Base-by-base conservation (phyloP, 2,888 invertebrate species). In the Psylliodes chrysocephalus region DNA sequence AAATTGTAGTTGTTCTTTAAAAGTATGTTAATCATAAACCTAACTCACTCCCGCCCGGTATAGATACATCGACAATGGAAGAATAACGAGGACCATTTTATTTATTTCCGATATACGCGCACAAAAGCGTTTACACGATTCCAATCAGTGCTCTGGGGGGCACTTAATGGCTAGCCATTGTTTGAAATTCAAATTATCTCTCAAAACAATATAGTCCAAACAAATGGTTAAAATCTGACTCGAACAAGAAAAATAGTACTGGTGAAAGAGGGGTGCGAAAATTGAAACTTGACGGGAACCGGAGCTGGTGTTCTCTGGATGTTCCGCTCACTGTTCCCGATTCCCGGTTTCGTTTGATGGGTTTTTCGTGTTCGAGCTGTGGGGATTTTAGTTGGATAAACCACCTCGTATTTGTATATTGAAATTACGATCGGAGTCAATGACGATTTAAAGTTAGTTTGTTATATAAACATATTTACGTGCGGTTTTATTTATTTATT, bases 161-260 rank as follows among this genome's bases (percentile, higher is more conserved):
- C 51, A 66, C 59, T 63, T 66, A 66, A 63, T 61, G 54, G 55
- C 30, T 35, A 40, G 40, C 55, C 54, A 60, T 62, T 63, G 63
- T 62, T 59, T 55, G 35, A 59, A 54, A 60, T 53, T 63, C 56
- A 61, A 57, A 61, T 65, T 61, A 65, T 65, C 60, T 53, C 33
- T 18, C 56, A 38, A 25, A 51, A 60, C 49, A 46, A 56, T 56
- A 52, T 46, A 19, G 7, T 38, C 55, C 54, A 52, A 60, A 61
- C 40, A 46, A 54, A 38, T 19, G 53, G 47, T 22, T 47, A 61
- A 61, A 61, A 51, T 61, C 40, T 55, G 54, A 51, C 42, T 55
- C 10, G 49, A 62, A 18, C 42, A 42, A 42, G 42, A 42, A 12
- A 38, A 38, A 38, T 15, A 38, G 38, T 6, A n/a, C 15, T n/a